These are phyloP conservation scores for Pipistrellus pipistrellus DNA, from an alignment of 2,797 vertebrate genomes.

Conservation along the genomic window DNA sequence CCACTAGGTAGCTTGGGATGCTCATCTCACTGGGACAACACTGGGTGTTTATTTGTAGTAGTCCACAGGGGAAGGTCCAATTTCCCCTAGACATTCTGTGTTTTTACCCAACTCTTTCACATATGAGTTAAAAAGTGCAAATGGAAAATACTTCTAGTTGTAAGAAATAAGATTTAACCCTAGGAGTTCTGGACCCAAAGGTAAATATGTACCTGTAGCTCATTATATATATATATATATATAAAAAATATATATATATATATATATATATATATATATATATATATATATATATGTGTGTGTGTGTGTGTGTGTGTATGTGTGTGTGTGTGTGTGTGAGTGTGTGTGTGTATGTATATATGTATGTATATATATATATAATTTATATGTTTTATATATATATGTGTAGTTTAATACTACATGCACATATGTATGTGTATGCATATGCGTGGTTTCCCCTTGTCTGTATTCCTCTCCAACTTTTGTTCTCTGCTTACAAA, in stretches of 20 bases:
- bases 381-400: background rate
- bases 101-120: background rate
- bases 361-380: background rate
- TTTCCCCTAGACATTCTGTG: background rate
- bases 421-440: background rate
- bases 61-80: background rate
- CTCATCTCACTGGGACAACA: background rate
- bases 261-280: background rate
- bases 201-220: background rate
- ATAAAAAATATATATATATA: background rate
- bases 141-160: background rate
- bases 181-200: background rate
- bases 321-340: no score
- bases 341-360: no score
- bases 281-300: no score
- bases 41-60: background rate
- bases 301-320: no score
- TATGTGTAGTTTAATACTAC: background rate
- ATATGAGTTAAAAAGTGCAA: background rate
- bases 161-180: background rate
- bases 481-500: background rate
- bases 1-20: accelerated
- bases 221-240: background rate
- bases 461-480: background rate
- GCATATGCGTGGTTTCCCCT: background rate